Percentiles rank a stretch among this genome's conserved stretches.
phyloP scores from a whole-genome alignment of 2,113 vertebrate genomes.

The Varanus komodoensis region DNA sequence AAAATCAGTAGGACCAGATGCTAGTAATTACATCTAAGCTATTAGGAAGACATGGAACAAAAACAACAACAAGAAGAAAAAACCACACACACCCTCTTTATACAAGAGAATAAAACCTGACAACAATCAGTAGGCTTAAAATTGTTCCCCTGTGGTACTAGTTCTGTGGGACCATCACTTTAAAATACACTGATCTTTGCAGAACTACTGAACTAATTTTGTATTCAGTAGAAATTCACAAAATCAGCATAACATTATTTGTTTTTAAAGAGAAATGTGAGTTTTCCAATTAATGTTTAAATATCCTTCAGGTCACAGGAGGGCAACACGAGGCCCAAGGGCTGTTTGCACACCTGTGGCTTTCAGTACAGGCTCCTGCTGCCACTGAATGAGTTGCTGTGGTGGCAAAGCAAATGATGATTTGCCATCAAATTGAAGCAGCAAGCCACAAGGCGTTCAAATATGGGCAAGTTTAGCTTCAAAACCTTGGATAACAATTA shows the following conservation, averaged over 20 bases:
- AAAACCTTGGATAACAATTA: too few species aligned
- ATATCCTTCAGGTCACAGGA: not conserved
- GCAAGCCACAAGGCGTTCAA: too few species aligned
- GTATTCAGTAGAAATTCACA: not conserved
- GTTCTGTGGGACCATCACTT: conserved; percentile 9
- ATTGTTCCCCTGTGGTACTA: conserved; percentile 27
- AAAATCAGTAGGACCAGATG: conserved; percentile 65
- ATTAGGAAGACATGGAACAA: conserved; percentile 17
- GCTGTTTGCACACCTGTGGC: too few species aligned
- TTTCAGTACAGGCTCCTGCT: too few species aligned
- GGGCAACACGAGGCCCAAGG: too few species aligned
- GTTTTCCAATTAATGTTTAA: not conserved
- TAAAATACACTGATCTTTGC: conserved; percentile 39
- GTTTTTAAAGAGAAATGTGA: not conserved
- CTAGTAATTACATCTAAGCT: conserved; percentile 64
- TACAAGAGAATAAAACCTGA: conserved; percentile 35
- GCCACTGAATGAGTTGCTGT: too few species aligned
- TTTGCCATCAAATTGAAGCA: too few species aligned
- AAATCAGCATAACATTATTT: not conserved
- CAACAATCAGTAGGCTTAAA: conserved; percentile 34
- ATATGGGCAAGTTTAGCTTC: too few species aligned
- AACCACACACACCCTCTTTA: not conserved
- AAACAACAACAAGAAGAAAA: not conserved
- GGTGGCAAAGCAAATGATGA: too few species aligned
- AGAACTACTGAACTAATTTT: not conserved